Percentiles rank a stretch among this genome's conserved stretches.
Conservation (phyloP, 2,888 invertebrate genomes). For the Platycheirus rosarum region DNA sequence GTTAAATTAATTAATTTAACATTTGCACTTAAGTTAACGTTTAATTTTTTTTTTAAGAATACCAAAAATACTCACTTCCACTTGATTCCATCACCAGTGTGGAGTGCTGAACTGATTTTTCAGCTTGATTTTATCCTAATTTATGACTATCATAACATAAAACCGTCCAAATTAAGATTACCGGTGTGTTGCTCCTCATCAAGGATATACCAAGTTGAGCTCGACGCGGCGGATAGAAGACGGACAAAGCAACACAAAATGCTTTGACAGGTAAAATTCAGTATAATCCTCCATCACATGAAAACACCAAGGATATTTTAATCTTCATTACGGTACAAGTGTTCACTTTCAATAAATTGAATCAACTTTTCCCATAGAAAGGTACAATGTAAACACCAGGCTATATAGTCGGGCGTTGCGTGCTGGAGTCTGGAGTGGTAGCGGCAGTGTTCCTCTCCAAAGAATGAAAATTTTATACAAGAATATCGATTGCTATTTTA, state of each 20-base stretch:
- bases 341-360: slow-evolving; percentile 28
- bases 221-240: background rate
- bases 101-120: slow-evolving; percentile 20
- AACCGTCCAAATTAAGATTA: slow-evolving; percentile 18
- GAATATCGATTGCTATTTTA: slow-evolving; percentile 44
- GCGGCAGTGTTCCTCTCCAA: no score
- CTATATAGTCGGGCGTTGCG: no score
- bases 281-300: slow-evolving; percentile 18
- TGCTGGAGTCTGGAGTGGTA: no score
- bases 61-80: background rate
- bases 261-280: slow-evolving; percentile 43
- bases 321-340: slow-evolving; percentile 28
- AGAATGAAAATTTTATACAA: no score
- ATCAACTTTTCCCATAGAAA: slow-evolving; percentile 12
- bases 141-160: slow-evolving; percentile 37
- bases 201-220: background rate
- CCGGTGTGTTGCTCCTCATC: background rate
- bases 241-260: slow-evolving; percentile 23
- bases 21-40: background rate
- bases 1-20: slow-evolving; percentile 26
- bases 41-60: slow-evolving; percentile 33
- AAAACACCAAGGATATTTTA: slow-evolving; percentile 25
- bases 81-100: background rate
- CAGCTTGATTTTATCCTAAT: slow-evolving; percentile 37
- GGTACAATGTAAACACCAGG: no score